Base-by-base conservation (phyloP, 1,140 invertebrate genomes). In the Onthophagus taurus region DNA sequence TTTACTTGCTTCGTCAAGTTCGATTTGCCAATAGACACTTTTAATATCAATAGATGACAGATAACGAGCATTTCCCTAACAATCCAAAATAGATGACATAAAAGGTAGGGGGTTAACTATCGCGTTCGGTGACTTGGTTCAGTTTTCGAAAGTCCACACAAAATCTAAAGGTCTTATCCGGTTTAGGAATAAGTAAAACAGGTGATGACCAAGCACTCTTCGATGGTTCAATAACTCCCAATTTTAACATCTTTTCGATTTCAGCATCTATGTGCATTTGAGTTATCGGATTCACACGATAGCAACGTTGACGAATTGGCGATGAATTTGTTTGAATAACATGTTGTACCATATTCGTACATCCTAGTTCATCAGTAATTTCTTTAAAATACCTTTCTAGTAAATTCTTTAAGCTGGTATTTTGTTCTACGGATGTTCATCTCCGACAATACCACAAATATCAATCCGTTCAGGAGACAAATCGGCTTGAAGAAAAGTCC, bases 21-120 rank as follows among this genome's bases (percentile, higher is more conserved):
- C 51, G 16, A 66, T 60, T 52, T 65, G 60, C 55, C 55, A 65
- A 51, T 60, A 66, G 8, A 54, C 54, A 21, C 52, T 49, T 16
- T 42, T 47, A 14, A 67, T 43, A 55, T 65, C 63, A 7, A 65
- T 52, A 7, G 51, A 50, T 1, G 52, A 53, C 13, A n/a, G n/a
- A n/a, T n/a, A n/a, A n/a, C n/a, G n/a, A n/a, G n/a, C n/a, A n/a
- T n/a, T n/a, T n/a, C n/a, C n/a, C n/a, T n/a, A n/a, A n/a, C n/a
- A n/a, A 26, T 26, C 23, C n/a, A 26, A 26, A 7, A 26, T 26
- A n/a, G 23, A 26, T n/a, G 23, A 26, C 6, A 26, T 26, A 26
- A 7, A 26, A 6, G 23, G 23, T 6, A 26, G 23, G 6, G 23
- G 23, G n/a, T 26, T 7, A 7, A n/a, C 23, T n/a, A 26, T 26